These are phyloP conservation scores for Acleris emargana DNA, from an alignment of 2,888 invertebrate genomes.

Conservation along the genomic window DNA sequence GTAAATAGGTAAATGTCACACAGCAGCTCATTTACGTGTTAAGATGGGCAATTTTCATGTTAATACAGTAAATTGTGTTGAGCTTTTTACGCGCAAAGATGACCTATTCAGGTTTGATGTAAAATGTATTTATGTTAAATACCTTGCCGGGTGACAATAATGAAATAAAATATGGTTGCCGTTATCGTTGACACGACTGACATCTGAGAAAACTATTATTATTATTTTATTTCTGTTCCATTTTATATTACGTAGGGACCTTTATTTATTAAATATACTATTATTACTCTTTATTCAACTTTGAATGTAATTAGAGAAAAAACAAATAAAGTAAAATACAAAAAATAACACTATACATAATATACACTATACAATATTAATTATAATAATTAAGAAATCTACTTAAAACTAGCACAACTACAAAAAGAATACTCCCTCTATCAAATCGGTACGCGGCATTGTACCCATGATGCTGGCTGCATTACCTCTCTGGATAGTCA, in stretches of 20 bases:
- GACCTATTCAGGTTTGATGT: constrained; percentile 28
- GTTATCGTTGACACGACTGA: not conserved
- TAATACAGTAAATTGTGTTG: constrained; percentile 23
- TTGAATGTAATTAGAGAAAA: too few species aligned
- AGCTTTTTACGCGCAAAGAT: constrained; percentile 4
- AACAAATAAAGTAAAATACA: too few species aligned
- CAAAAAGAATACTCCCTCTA: too few species aligned
- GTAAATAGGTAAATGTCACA: constrained; percentile 24
- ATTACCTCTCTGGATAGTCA: too few species aligned
- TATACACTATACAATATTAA: too few species aligned
- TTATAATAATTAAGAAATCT: too few species aligned
- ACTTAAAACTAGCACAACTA: too few species aligned
- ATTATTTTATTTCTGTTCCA: not conserved
- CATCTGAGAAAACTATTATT: not conserved
- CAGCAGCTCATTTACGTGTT: constrained; percentile 24
- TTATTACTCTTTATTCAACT: not conserved
- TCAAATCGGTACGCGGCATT: too few species aligned
- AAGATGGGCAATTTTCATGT: constrained; percentile 29
- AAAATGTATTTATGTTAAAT: constrained; percentile 16
- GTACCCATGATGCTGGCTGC: too few species aligned
- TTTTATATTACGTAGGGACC: not conserved
- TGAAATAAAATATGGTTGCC: not conserved
- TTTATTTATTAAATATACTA: not conserved
- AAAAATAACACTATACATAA: too few species aligned
- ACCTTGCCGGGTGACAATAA: not conserved